Evolutionary conservation across 2,113 vertebrate species (phyloP), one percentile per base, ranked within the genome.

Genomic region (Pterocles orientalis): DNA sequence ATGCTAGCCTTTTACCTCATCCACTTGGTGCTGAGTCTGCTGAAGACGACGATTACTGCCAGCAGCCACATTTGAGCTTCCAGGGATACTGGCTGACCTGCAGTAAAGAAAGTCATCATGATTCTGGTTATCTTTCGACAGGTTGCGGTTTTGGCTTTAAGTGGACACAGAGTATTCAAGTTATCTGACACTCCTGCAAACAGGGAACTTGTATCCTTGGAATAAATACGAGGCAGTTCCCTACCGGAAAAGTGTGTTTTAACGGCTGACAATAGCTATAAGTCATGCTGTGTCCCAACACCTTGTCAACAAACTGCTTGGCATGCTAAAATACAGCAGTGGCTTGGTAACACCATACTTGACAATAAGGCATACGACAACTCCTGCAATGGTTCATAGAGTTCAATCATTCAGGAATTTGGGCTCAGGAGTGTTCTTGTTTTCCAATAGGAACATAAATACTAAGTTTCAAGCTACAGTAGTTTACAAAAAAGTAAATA

Each of bases 11-110:
- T 91, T 76, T 98, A 98, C 98, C 98, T 98, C 98, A 86, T 98
- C 97, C 12, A 98, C 98, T 98, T 98, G 98, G 68, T 98, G 96
- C 0, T 98, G 98, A 9, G 98, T 98, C 95, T 98, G 98, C 94
- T 98, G 98, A 48, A 98, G 98, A 57, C 98, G 97, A 50, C 97
- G 97, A 48, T 88, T 98, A 26, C 96, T 84, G 71, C 98, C 95
- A 16, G 95, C 26, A 56, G 97, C 97, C 88, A 84, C 66, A 19
- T 97, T 94, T 3, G 98, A 79, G 20, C 87, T 91, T 31, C 94
- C 86, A 25, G 97, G 60, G 13, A 69, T 25, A 15, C 25, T 82
- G 58, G 97, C 34, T 19, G 98, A 98, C 98, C 98, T 98, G 94
- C 41, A 96, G 91, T 1, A 47, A 86, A 89, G 9, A 92, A 88